Evolutionary conservation across 1,140 invertebrate genomes (phyloP).

Genomic region (Delia radicum): DNA sequence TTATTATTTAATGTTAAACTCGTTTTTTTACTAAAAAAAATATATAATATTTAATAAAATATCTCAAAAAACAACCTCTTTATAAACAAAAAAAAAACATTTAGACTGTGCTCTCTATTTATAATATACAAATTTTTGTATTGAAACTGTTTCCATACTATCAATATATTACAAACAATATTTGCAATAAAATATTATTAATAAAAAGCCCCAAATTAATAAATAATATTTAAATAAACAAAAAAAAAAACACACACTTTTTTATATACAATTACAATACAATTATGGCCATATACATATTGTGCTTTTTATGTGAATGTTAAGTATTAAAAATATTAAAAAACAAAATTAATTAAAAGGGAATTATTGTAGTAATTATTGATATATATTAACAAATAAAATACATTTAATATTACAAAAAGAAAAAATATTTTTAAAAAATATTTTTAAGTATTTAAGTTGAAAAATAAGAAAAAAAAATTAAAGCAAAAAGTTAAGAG

Average conservation of each 20-base stretch:
- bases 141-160: not conserved
- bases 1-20: conserved; percentile 53
- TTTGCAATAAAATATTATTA: too few relatives aligned
- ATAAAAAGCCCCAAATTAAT: not conserved
- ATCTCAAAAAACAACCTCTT: not conserved
- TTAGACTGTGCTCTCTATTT: not conserved
- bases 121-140: not conserved
- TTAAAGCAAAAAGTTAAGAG: too few relatives aligned
- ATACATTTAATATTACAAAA: not conserved
- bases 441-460: not conserved
- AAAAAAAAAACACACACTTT: not conserved
- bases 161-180: too few relatives aligned
- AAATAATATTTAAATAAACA: not conserved
- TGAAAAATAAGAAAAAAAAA: not conserved
- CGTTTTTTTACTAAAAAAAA: conserved; percentile 41
- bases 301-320: conserved; percentile 36
- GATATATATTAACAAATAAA: not conserved
- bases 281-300: conserved; percentile 28
- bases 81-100: not conserved
- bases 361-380: not conserved
- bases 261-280: conserved; percentile 4
- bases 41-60: not conserved
- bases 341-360: conserved; percentile 2
- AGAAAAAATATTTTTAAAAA: not conserved
- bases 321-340: conserved; percentile 28